These are phyloP conservation scores for Stylophora pistillata DNA, from an alignment of 64 coral and sea anemone genomes.

Conservation along the genomic window DNA sequence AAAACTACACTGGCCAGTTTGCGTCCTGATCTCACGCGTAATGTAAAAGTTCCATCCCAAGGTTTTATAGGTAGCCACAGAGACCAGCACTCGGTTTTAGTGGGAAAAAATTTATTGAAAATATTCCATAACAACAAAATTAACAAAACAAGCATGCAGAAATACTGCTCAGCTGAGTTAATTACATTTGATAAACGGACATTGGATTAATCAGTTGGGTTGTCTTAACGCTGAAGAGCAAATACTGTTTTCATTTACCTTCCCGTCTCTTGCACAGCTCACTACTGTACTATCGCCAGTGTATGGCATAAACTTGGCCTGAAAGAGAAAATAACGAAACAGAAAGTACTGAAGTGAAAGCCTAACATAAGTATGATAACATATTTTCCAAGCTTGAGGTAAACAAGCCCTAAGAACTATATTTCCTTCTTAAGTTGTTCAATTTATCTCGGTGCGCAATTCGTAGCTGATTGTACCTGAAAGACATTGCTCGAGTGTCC, in stretches of 20 bases:
- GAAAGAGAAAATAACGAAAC: not conserved
- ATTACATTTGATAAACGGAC: not conserved
- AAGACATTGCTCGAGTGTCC: constrained; percentile 97
- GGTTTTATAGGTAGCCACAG: not conserved
- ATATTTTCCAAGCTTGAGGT: not conserved
- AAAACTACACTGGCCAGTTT: not conserved
- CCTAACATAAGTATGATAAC: not conserved
- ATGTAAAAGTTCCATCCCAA: not conserved
- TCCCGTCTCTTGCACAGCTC: constrained; percentile 96
- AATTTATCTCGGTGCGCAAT: not conserved
- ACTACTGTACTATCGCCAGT: constrained; percentile 88
- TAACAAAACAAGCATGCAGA: not conserved
- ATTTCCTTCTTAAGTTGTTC: not conserved
- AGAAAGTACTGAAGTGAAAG: not conserved
- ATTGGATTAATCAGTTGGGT: not conserved
- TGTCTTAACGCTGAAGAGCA: not conserved
- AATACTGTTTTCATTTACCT: constrained; percentile 54
- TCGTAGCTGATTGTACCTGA: constrained; percentile 64
- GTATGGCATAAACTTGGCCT: constrained; percentile 99
- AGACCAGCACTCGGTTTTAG: not conserved
- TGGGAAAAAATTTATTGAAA: not conserved
- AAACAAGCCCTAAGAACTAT: not conserved
- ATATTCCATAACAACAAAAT: not conserved
- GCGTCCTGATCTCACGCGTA: not conserved
- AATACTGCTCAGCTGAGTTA: not conserved